phyloP scores from a whole-genome alignment of 37 sponge, comb jelly and placozoan species.

The Bolinopsis microptera region DNA sequence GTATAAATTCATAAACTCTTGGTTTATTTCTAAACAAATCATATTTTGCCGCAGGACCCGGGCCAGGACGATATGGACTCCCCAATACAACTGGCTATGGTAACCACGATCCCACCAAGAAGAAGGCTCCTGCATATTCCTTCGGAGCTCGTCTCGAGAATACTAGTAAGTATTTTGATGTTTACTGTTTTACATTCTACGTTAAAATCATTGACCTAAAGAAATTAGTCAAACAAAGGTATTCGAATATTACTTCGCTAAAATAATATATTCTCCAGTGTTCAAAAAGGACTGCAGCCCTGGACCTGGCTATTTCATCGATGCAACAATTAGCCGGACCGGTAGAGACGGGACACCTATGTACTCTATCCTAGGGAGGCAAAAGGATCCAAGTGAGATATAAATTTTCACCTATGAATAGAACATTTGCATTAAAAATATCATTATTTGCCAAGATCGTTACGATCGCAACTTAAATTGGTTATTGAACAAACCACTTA shows the following conservation, averaged over 20 bases:
- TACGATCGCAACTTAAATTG: no score
- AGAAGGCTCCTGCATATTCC: slow-evolving; percentile 77
- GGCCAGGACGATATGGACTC: slow-evolving; percentile 85
- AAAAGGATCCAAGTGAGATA: slow-evolving; percentile 83
- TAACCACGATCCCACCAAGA: slow-evolving; percentile 78
- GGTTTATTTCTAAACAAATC: no score
- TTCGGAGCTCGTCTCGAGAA: slow-evolving; percentile 82
- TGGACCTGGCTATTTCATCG: slow-evolving; percentile 85
- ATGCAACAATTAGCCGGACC: slow-evolving; percentile 74
- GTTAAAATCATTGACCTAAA: no score
- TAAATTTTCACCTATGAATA: no score
- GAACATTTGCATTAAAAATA: no score
- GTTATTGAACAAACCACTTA: no score
- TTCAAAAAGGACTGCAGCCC: slow-evolving; percentile 80
- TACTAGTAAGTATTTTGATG: slow-evolving; percentile 76
- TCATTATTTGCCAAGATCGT: no score
- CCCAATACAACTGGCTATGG: slow-evolving; percentile 75
- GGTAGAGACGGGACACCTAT: slow-evolving; percentile 88
- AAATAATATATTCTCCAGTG: slow-evolving; percentile 69
- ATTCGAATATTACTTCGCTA: not conserved
- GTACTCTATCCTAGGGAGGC: slow-evolving; percentile 81
- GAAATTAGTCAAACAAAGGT: not conserved
- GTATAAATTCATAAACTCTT: no score
- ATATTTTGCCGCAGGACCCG: slow-evolving; percentile 73
- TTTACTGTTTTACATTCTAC: no score